These are phyloP conservation scores for Acleris emargana DNA, from an alignment of 2,888 invertebrate species.

Conservation along the genomic window DNA sequence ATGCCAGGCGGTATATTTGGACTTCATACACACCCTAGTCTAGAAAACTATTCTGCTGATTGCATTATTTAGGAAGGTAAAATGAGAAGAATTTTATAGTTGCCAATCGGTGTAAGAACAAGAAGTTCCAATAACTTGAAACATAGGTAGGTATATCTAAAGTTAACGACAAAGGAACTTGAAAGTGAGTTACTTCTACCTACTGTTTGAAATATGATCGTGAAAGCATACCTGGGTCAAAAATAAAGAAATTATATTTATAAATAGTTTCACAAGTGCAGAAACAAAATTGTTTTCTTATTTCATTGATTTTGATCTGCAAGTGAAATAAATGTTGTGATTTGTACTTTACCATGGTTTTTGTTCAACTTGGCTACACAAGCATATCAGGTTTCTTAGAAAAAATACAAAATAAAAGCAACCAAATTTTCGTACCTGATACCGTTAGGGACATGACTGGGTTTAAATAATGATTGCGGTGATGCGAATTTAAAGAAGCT, in stretches of 20 bases:
- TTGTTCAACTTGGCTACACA: background rate
- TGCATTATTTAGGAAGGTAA: background rate
- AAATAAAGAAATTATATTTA: conserved; percentile 45
- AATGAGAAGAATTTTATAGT: background rate
- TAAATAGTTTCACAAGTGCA: conserved; percentile 38
- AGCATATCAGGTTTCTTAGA: background rate
- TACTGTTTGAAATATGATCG: conserved; percentile 24
- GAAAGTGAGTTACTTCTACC: conserved; percentile 11
- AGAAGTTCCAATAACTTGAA: background rate
- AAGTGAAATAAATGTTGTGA: conserved; percentile 44
- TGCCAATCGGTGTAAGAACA: background rate
- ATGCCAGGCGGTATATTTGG: background rate
- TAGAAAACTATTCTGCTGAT: background rate
- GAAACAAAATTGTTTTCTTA: conserved; percentile 41
- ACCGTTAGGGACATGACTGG: too few species aligned
- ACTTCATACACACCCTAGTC: background rate
- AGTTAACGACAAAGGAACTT: conserved; percentile 20
- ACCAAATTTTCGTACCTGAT: background rate
- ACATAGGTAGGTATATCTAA: background rate
- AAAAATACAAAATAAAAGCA: background rate
- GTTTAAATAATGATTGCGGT: too few species aligned
- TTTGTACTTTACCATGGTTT: conserved; percentile 16
- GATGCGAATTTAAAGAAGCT: too few species aligned
- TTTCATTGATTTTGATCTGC: conserved; percentile 51
- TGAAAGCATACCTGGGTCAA: conserved; percentile 47